Evolutionary conservation across 2,888 invertebrate genomes (phyloP).

Genomic region (Spodoptera picta): DNA sequence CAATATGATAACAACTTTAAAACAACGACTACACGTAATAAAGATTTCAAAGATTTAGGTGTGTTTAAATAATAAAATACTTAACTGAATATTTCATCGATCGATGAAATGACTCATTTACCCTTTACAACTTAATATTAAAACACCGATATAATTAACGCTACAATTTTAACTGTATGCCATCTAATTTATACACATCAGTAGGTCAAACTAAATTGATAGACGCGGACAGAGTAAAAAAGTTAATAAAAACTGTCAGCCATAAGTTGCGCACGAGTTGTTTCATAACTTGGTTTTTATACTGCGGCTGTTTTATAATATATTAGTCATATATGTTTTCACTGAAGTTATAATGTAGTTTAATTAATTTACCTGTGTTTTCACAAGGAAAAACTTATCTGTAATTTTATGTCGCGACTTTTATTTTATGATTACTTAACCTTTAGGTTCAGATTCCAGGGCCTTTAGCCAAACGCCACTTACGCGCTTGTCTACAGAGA

Average conservation of each 20-base stretch:
- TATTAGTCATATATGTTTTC: constrained; percentile 6
- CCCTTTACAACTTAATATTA: not conserved
- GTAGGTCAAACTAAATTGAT: constrained; percentile 24
- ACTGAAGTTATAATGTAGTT: not conserved
- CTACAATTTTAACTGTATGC: constrained; percentile 9
- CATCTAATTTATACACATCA: constrained; percentile 19
- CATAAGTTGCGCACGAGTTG: constrained; percentile 26
- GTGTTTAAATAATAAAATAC: too few relatives aligned
- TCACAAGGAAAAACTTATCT: too few relatives aligned
- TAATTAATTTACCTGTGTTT: too few relatives aligned
- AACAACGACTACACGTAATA: too few relatives aligned
- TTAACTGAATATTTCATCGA: too few relatives aligned
- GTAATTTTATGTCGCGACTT: too few relatives aligned
- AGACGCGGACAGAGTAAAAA: constrained; percentile 24
- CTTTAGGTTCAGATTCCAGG: too few relatives aligned
- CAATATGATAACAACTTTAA: too few relatives aligned
- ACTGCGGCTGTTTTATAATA: constrained; percentile 25
- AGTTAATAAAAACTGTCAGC: constrained; percentile 28
- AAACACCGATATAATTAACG: constrained; percentile 2
- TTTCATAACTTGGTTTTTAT: constrained; percentile 33
- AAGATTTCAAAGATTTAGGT: too few relatives aligned
- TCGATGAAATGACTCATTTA: constrained; percentile 4
- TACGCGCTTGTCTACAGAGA: too few relatives aligned
- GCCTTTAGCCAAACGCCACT: too few relatives aligned
- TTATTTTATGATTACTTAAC: too few relatives aligned